Evolutionary conservation across 1,140 invertebrate species (phyloP), one percentile per base, ranked within the genome.

Genomic region (Cyclargus thomasi): DNA sequence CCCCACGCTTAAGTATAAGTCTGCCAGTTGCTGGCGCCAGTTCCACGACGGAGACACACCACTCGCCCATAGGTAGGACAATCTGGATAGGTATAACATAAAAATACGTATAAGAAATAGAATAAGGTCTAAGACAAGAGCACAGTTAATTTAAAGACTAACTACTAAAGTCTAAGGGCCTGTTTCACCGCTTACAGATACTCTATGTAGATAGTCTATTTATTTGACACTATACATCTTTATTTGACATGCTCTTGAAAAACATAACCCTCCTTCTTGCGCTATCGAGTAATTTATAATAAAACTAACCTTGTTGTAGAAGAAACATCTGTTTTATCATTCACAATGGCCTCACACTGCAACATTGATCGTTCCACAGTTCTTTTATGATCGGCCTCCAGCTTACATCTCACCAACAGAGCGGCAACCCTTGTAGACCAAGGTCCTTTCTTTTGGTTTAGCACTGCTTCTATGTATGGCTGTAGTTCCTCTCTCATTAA

Each of bases 301-400:
- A 57, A 63, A 11, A 57, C 57, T 71, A 65, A 88, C 85, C 87
- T 82, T 62, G 67, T 82, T 18, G 74, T 82, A 21, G 74, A 8
- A 7, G 76, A 66, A 16, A 82, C 78, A 1, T 65, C 71, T n/a
- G 77, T 78, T 67, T 85, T 87, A 23, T 90, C 87, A 70, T 94
- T 94, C 14, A 97, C 92, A 39, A 97, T 91, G 79, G 94, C 93
- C 91, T 98, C 95, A 71, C 95, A 92, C 90, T 99, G 98, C 80
- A 93, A 93, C 92, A 99, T 94, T 10, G 97, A 94, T 64, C 97
- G 89, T 79, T 98, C 97, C 11, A 98, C 93, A 0, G 95, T 96
- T 69, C 97, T 92, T 53, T 94, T 93, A 73, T 95, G 94, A 53
- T 92, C 91, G 0, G 92, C 92, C 89, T 99, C 97, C 17, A 97